phyloP scores from a whole-genome alignment of 2,888 invertebrate genomes.

The Pteria penguin region DNA sequence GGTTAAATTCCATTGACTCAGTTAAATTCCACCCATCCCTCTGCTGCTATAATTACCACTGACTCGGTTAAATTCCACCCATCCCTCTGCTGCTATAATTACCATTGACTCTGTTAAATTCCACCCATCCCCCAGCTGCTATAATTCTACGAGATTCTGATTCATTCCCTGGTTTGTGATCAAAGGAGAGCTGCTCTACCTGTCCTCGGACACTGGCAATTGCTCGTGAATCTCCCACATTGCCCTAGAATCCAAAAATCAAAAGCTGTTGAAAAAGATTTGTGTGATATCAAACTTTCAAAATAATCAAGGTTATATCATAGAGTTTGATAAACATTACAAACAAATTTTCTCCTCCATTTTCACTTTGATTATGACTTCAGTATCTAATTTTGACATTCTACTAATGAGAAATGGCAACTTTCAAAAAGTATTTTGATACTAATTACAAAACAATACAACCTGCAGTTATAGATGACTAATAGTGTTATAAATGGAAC shows the following conservation, averaged over 20 bases:
- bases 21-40: slow-evolving; percentile 90
- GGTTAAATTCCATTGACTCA: too few relatives aligned
- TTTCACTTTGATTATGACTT: too few relatives aligned
- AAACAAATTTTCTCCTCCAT: too few relatives aligned
- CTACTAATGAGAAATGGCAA: neutral
- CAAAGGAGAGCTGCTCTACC: slow-evolving; percentile 89
- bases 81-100: slow-evolving; percentile 96
- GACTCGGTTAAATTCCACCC: slow-evolving; percentile 98
- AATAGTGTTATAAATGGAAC: slow-evolving; percentile 69
- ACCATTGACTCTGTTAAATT: slow-evolving; percentile 98
- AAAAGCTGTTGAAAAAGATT: too few relatives aligned
- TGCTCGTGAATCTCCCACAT: slow-evolving; percentile 98
- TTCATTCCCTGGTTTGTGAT: slow-evolving; percentile 97
- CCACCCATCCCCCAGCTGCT: slow-evolving; percentile 98
- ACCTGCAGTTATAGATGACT: neutral
- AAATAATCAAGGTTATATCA: too few relatives aligned
- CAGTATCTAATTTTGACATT: neutral
- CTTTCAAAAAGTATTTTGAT: neutral
- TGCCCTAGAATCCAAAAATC: too few relatives aligned
- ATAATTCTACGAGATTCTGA: slow-evolving; percentile 91
- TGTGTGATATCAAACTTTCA: too few relatives aligned
- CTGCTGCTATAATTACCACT: slow-evolving; percentile 95
- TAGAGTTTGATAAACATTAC: too few relatives aligned
- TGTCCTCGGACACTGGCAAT: slow-evolving; percentile 92
- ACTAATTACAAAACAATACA: neutral